These are phyloP conservation scores for Caenorhabditis macrosperma DNA, from an alignment of 2,888 invertebrate genomes.

Conservation along the genomic window DNA sequence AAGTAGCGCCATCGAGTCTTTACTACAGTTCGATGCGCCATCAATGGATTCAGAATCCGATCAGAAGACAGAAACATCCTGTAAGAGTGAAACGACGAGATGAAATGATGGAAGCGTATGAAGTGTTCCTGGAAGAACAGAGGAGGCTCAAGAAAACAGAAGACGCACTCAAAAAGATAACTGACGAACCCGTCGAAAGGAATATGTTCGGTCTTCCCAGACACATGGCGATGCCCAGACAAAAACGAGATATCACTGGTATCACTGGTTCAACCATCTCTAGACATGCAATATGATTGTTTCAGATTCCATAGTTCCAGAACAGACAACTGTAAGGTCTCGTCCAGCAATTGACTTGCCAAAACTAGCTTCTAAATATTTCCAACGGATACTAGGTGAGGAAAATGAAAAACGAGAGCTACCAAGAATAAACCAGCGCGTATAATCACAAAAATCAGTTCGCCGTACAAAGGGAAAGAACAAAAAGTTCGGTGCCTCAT, in stretches of 20 bases:
- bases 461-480: background rate
- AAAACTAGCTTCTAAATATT: constrained; percentile 52
- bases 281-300: background rate
- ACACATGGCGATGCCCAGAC: constrained; percentile 34
- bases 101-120: constrained; percentile 60
- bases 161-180: constrained; percentile 17
- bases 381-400: constrained; percentile 32
- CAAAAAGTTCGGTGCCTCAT: constrained; percentile 66
- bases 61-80: constrained; percentile 34
- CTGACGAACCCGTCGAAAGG: constrained; percentile 23
- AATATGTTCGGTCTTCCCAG: constrained; percentile 54
- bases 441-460: too few species aligned
- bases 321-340: background rate
- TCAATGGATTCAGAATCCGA: constrained; percentile 63
- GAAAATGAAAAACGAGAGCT: background rate
- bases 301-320: background rate
- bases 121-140: constrained; percentile 62
- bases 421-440: too few species aligned
- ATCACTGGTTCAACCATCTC: background rate
- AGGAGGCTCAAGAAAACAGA: constrained; percentile 55
- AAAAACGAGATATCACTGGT: constrained; percentile 23
- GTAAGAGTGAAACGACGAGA: constrained; percentile 38
- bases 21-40: constrained; percentile 46
- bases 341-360: constrained; percentile 21
- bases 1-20: background rate